Base-by-base conservation (phyloP, 2,113 vertebrate species). In the Ginglymostoma cirratum region DNA sequence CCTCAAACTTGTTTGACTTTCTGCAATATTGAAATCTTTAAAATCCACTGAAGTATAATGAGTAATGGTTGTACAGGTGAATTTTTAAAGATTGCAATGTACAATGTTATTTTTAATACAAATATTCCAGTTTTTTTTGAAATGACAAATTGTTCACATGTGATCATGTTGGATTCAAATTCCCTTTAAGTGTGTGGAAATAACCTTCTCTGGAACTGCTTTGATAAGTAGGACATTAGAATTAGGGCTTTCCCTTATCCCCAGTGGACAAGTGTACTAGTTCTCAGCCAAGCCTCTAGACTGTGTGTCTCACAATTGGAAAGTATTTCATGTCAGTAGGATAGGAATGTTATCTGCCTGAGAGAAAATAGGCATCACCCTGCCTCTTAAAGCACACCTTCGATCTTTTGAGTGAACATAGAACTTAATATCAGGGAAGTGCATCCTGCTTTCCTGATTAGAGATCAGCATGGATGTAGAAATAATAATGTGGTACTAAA, bases 201-300 rank as follows among this genome's bases (percentile, higher is more conserved):
- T 67, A 34, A 93, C 61, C 61, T 92, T 92, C 55, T 19, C 89
- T 66, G 23, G 89, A 66, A 92, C 8, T 66, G n/a, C 61, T 93
- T 5, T 38, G 19, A 66, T 66, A 93, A 93, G 89, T 93, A 93
- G 89, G 89, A 93, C 89, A 67, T 23, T 66, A 93, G n/a, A 65
- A 92, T 61, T 92, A 92, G 61, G 72, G 80, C 95, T 95, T 95
- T 55, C 72, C 95, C 72, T 48, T 78, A 78, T 52, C 55, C 78
- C 69, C 69, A 83, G 34, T 83, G 78, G 70, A 95, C 70, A 78
- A 76, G 6, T 83, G 78, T 83, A 78, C 95, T 78, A 76, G 34
- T 83, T 78, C 95, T 78, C 95, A 95, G 70, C 70, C 70, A 19
- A 52, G 34, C 95, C 27, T 65, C 30, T 42, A 95, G 70, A 95